Base-by-base conservation (phyloP, 2,888 invertebrate species). In the Xestia ashworthii region DNA sequence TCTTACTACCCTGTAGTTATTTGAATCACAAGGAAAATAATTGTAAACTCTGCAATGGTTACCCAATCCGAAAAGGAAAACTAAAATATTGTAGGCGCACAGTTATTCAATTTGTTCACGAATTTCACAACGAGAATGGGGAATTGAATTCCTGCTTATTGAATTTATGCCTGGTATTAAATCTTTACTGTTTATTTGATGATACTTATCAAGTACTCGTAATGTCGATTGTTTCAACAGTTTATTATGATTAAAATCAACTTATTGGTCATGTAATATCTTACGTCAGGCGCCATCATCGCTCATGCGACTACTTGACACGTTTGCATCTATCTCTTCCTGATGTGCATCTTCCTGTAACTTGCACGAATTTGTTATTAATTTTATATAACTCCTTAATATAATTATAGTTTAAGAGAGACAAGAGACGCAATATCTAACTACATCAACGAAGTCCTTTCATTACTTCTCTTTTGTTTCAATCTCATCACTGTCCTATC, bases 221-320 rank as follows among this genome's bases (percentile, higher is more conserved):
- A 55, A 67, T 65, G 65, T 62, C 0, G 32, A 64, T 50, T 62
- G 32, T 71, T 82, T 73, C 64, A 77, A 82, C 71, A 78, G 41
- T 71, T 83, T 58, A 71, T 46, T 71, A 62, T 67, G 66, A 74
- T 67, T 77, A 73, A 44, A 58, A 67, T 3, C 46, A 67, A 68
- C 53, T 60, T 77, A 82, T 69, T 74, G 78, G n/a, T 78, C 76
- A 87, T 82, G 74, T 82, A 86, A 87, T 72, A 81, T 68, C 53
- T 88, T 83, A 89, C 87, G 80, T 86, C 84, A 81, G 50, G 11
- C 55, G 76, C 82, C 66, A 80, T 81, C 75, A 85, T 88, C 80
- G 69, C 76, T 87, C 83, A 83, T 73, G 67, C 60, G 70, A 76
- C 65, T 70, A 80, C 74, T 81, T 85, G 82, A 78, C 78, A 78